A percentile compares a stretch with the other conserved stretches of the same genome.
Conservation (phyloP, 2,888 invertebrate genomes). For the Ectobius pallidus region DNA sequence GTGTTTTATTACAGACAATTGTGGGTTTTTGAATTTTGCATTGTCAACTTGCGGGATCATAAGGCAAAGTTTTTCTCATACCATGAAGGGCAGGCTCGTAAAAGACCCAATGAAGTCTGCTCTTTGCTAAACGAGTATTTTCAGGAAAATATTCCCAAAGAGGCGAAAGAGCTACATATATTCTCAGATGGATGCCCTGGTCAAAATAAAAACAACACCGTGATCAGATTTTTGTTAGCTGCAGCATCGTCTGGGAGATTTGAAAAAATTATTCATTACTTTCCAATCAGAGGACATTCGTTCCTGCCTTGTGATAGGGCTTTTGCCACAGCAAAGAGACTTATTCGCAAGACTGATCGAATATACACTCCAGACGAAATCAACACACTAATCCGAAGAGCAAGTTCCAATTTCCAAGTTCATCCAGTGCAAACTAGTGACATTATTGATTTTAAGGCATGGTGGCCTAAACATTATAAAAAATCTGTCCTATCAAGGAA, state of each 20-base stretch:
- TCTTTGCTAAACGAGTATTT: background rate
- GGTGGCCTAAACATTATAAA: background rate
- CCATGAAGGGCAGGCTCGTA: background rate
- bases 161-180: background rate
- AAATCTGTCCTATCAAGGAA: background rate
- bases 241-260: background rate
- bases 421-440: background rate
- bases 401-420: background rate
- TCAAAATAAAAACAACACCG: background rate
- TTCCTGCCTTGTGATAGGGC: background rate
- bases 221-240: background rate
- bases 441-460: background rate
- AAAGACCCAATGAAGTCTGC: conserved; percentile 16
- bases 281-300: background rate
- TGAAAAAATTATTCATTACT: background rate
- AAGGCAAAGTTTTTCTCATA: background rate
- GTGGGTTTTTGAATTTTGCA: background rate
- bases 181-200: background rate
- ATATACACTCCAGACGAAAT: background rate
- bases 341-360: background rate
- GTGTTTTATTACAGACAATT: conserved; percentile 3
- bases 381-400: background rate
- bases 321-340: background rate
- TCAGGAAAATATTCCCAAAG: background rate
- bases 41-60: background rate